Evolutionary conservation across 2,888 invertebrate species (phyloP).

Genomic region (Drosophila engyochracea): DNA sequence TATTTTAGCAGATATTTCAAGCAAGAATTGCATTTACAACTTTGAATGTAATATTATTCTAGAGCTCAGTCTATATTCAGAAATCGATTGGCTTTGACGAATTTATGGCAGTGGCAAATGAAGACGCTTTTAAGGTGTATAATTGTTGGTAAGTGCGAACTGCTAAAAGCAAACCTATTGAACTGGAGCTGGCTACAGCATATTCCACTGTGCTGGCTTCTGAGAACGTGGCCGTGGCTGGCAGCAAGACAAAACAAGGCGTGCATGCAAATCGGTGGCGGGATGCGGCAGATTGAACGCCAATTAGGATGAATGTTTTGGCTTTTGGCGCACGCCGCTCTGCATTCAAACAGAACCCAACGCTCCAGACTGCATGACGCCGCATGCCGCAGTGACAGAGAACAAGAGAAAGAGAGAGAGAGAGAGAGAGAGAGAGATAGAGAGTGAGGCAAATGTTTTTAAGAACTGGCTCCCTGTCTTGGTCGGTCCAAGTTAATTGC

Average conservation of each 20-base stretch:
- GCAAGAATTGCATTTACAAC: neutral
- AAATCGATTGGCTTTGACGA: neutral
- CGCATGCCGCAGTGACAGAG: conserved; percentile 44
- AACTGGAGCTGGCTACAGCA: neutral
- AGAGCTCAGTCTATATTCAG: neutral
- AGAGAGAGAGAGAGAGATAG: neutral
- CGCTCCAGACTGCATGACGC: conserved; percentile 78
- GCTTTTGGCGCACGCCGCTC: conserved; percentile 69
- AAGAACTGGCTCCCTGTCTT: conserved; percentile 51
- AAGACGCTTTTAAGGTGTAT: neutral
- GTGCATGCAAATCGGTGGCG: conserved; percentile 77
- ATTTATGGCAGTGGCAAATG: neutral
- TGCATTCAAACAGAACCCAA: conserved; percentile 42
- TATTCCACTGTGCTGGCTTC: conserved; percentile 57
- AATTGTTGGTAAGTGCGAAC: neutral
- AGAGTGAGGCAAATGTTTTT: conserved; percentile 9
- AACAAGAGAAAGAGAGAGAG: neutral
- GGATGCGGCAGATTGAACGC: conserved; percentile 83
- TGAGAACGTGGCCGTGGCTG: conserved; percentile 51
- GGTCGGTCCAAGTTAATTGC: conserved; percentile 69
- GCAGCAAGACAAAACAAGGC: conserved; percentile 37
- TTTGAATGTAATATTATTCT: neutral
- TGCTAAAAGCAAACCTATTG: neutral
- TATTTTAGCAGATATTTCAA: neutral
- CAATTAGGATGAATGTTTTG: conserved; percentile 86